Evolutionary conservation across 2,797 vertebrate species (phyloP).

Genomic region (Phataginus tetradactyla): DNA sequence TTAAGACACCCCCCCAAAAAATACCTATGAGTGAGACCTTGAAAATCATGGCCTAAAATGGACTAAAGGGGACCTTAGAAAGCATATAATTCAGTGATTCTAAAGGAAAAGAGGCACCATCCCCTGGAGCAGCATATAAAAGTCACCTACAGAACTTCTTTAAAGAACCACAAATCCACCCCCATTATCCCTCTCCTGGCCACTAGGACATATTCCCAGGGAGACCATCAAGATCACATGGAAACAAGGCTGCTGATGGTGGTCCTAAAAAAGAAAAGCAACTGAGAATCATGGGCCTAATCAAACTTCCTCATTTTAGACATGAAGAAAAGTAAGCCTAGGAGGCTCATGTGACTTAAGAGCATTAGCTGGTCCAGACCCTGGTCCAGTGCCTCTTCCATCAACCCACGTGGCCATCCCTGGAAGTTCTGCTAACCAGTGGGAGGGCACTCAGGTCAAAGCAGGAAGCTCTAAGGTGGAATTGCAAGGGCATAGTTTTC

Average conservation of each 20-base stretch:
- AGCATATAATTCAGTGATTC: neutral
- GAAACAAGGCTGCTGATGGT: neutral
- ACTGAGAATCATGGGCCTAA: neutral
- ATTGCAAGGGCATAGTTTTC: neutral
- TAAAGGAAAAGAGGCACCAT: neutral
- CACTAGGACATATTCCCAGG: neutral
- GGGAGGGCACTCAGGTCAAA: neutral
- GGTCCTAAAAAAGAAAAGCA: neutral
- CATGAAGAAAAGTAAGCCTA: neutral
- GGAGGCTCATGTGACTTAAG: neutral
- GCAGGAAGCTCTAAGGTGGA: neutral
- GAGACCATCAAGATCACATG: neutral
- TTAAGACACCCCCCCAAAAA: neutral
- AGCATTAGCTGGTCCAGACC: neutral
- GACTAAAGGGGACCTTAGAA: neutral
- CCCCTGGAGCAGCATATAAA: neutral
- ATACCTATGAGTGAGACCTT: neutral
- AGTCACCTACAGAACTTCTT: neutral
- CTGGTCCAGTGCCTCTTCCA: neutral
- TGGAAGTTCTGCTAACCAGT: too few species aligned
- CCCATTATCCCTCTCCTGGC: neutral
- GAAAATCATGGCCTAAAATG: neutral
- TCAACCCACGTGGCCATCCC: fast-evolving
- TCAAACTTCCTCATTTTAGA: neutral
- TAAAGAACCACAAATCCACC: neutral